Conservation (phyloP, 2,113 vertebrate species). For the Empidonax alnorum region DNA sequence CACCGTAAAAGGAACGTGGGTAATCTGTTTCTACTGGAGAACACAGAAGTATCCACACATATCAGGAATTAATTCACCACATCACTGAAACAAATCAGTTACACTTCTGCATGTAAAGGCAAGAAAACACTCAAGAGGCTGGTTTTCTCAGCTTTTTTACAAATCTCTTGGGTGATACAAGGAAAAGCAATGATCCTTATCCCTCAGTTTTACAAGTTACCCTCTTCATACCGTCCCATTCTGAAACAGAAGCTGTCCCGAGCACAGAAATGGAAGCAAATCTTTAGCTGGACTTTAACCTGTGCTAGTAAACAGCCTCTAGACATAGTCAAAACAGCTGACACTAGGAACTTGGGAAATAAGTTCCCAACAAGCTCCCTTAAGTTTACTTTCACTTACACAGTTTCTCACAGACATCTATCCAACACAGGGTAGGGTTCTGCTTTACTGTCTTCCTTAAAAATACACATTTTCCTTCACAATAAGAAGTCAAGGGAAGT, state of each 20-base stretch:
- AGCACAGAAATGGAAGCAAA: neutral
- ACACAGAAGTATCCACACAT: neutral
- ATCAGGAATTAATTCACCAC: neutral
- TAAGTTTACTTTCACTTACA: conserved; percentile 1
- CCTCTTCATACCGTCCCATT: neutral
- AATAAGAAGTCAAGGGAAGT: conserved; percentile 42
- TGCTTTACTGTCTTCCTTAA: neutral
- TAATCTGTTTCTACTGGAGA: neutral
- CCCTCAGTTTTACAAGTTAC: neutral
- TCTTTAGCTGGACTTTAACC: neutral
- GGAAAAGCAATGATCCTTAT: neutral
- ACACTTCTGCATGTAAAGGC: neutral
- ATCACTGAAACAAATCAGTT: neutral
- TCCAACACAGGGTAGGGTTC: neutral
- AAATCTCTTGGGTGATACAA: neutral
- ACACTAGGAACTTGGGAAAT: neutral
- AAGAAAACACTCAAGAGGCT: accelerated
- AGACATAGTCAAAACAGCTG: neutral
- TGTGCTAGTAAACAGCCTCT: neutral
- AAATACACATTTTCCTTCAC: neutral
- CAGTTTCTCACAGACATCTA: neutral
- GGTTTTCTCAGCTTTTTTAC: neutral
- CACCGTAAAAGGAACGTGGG: neutral
- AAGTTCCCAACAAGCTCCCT: neutral
- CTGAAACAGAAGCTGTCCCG: neutral